These are phyloP conservation scores for Chiloscyllium punctatum DNA, from an alignment of 2,797 vertebrate genomes.

Conservation along the genomic window DNA sequence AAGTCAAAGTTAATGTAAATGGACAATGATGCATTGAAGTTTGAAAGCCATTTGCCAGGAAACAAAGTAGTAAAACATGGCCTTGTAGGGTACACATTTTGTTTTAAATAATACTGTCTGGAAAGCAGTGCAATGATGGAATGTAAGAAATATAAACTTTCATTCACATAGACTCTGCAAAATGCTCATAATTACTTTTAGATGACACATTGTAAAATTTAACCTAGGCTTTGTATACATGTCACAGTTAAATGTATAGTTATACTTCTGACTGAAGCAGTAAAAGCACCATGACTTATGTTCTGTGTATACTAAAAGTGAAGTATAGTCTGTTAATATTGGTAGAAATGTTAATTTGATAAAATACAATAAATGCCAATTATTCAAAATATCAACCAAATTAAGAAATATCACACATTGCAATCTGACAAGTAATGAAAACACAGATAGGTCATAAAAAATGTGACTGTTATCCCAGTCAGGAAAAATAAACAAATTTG, in stretches of 20 bases:
- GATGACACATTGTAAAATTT: constrained; percentile 37
- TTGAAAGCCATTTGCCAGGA: constrained; percentile 20
- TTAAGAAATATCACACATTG: constrained; percentile 18
- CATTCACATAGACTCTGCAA: constrained; percentile 24
- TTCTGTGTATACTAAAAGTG: constrained; percentile 35
- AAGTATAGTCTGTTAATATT: constrained; percentile 35
- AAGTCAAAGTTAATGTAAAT: constrained; percentile 29
- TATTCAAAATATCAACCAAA: constrained; percentile 37
- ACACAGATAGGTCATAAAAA: constrained; percentile 28
- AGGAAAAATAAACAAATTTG: constrained; percentile 22
- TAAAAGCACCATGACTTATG: constrained; percentile 33
- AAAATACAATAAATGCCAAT: constrained; percentile 35
- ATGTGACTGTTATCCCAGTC: constrained; percentile 28
- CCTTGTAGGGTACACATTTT: constrained; percentile 20
- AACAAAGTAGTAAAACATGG: constrained; percentile 24
- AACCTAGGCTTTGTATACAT: constrained; percentile 36
- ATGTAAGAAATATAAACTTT: constrained; percentile 31
- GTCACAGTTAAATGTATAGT: constrained; percentile 38
- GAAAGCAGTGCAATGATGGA: constrained; percentile 29
- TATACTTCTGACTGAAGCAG: constrained; percentile 37
- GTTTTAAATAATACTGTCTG: constrained; percentile 35
- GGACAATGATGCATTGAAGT: not conserved
- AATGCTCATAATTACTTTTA: constrained; percentile 37
- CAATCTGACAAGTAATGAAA: constrained; percentile 30
- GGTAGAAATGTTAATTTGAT: constrained; percentile 36